A percentile compares a stretch with the other conserved stretches of the same genome.
phyloP scores from a whole-genome alignment of 2,113 vertebrate species.

The Megatriorchis doriae region DNA sequence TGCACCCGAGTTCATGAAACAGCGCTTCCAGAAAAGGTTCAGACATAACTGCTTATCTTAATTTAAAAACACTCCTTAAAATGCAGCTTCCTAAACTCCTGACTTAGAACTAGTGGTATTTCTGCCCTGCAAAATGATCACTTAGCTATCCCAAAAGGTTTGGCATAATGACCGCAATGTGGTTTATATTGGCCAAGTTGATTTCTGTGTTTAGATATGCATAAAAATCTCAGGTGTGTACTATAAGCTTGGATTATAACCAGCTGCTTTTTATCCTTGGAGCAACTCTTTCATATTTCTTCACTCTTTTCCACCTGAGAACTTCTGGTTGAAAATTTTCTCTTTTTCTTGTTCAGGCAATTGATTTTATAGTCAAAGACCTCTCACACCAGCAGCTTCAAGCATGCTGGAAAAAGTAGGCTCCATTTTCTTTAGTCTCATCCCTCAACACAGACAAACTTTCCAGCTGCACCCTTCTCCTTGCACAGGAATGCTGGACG shows the following conservation, averaged over 20 bases:
- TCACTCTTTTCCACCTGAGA: neutral
- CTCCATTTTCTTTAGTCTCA: neutral
- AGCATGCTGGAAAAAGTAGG: neutral
- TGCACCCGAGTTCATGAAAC: neutral
- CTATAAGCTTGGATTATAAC: neutral
- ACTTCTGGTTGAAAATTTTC: neutral
- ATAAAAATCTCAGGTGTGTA: neutral
- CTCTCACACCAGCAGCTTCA: fast-evolving
- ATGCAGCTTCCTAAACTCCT: neutral
- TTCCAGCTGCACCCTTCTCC: neutral
- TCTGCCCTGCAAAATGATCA: neutral
- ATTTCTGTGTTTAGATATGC: neutral
- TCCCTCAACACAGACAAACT: neutral
- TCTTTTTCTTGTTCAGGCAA: neutral
- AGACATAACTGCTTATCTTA: neutral
- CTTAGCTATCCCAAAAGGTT: neutral
- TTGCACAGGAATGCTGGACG: neutral
- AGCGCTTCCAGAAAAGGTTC: neutral
- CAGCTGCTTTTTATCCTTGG: neutral
- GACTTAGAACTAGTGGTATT: neutral
- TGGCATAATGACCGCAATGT: neutral
- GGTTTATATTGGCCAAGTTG: neutral
- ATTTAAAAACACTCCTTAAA: neutral
- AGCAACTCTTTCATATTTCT: neutral
- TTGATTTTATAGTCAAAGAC: neutral